A percentile compares a stretch with the other conserved stretches of the same genome.
Conservation (phyloP, 2,113 vertebrate genomes). For the Coryphaenoides rupestris region DNA sequence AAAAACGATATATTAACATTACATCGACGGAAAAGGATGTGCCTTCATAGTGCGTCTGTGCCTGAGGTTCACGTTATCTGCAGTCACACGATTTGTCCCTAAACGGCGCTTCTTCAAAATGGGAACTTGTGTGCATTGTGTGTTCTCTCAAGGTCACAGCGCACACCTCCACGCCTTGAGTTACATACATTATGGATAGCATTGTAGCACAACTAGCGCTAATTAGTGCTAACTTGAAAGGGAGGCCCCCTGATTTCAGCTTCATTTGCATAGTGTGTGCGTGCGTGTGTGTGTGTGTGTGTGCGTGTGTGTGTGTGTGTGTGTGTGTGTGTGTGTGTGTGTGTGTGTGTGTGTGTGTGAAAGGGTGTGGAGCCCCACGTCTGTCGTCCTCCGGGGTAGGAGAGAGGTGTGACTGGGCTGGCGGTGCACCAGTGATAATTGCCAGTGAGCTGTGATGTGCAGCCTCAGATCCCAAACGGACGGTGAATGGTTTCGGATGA, state of each 20-base stretch:
- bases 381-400: constrained; percentile 51
- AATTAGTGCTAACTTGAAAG: constrained; percentile 66
- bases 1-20: not conserved
- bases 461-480: constrained; percentile 27
- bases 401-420: constrained; percentile 56
- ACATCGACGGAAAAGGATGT: no score
- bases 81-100: no score
- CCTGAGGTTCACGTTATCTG: no score
- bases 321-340: no score
- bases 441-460: constrained; percentile 62
- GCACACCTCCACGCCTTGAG: constrained; percentile 9
- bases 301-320: no score
- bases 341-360: no score
- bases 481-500: constrained; percentile 31
- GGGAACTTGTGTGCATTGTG: no score
- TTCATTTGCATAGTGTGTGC: constrained; percentile 64
- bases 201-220: constrained; percentile 53
- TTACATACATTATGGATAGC: constrained; percentile 55
- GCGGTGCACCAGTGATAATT: constrained; percentile 68
- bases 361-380: constrained; percentile 43
- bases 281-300: no score
- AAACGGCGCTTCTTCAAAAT: no score
- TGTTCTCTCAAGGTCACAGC: constrained; percentile 37
- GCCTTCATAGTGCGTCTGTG: not conserved
- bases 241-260: constrained; percentile 48